phyloP scores from a whole-genome alignment of 2,113 vertebrate genomes.

The Dinomys branickii region DNA sequence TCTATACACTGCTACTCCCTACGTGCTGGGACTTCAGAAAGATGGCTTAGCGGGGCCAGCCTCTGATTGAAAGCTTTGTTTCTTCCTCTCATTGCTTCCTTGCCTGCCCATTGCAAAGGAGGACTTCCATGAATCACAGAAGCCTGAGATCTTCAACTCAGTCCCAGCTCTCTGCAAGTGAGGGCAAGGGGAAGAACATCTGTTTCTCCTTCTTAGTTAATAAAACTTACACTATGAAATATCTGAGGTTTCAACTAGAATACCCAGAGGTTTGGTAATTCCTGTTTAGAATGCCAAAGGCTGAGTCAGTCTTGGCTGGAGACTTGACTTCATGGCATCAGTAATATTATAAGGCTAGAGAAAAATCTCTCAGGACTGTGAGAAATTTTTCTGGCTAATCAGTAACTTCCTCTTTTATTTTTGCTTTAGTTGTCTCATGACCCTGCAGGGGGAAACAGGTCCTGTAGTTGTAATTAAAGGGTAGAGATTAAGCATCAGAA shows the following conservation, averaged over 20 bases:
- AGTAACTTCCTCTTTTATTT: slow-evolving; percentile 29
- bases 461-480: slow-evolving; percentile 39
- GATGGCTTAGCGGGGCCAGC: neutral
- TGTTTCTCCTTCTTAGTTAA: neutral
- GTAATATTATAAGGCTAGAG: neutral
- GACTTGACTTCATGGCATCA: neutral
- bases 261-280: neutral
- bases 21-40: neutral
- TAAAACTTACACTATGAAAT: neutral
- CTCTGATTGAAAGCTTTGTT: neutral
- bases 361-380: neutral
- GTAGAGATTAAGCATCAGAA: neutral
- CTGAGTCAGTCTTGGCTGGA: neutral
- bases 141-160: neutral
- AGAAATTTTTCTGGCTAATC: neutral
- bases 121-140: neutral
- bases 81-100: neutral
- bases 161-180: neutral
- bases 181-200: neutral
- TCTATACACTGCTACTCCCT: neutral
- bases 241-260: slow-evolving; percentile 10
- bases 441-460: neutral
- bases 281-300: slow-evolving; percentile 10
- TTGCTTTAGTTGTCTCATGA: slow-evolving; percentile 30
- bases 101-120: neutral